phyloP scores from a whole-genome alignment of 2,113 vertebrate species.

The Gallinago undulata region DNA sequence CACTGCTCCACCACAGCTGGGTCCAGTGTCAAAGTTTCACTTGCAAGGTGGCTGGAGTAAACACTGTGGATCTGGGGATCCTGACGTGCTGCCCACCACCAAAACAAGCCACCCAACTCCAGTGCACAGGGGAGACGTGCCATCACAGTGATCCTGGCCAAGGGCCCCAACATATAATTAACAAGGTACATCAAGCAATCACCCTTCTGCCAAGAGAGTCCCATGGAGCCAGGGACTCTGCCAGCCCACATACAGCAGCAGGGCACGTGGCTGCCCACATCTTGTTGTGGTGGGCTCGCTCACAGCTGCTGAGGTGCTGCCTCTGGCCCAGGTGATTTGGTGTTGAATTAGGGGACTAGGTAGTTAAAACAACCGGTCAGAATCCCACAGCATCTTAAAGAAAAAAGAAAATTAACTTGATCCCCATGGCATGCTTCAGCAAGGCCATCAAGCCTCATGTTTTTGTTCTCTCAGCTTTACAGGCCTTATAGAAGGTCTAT shows the following conservation, averaged over 20 bases:
- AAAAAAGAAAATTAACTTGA: background rate
- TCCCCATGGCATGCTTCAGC: background rate
- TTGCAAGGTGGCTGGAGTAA: background rate
- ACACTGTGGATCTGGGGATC: fast-evolving
- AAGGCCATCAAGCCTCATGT: background rate
- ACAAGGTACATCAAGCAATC: fast-evolving
- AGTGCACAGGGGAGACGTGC: background rate
- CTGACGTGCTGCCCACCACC: background rate
- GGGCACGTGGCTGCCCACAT: background rate
- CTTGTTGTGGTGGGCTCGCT: background rate
- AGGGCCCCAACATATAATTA: too few species aligned
- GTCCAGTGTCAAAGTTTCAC: too few species aligned
- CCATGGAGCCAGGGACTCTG: fast-evolving
- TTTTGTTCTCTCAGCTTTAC: too few species aligned
- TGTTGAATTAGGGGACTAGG: background rate
- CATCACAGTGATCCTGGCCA: background rate
- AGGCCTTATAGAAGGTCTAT: too few species aligned
- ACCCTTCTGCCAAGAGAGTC: background rate
- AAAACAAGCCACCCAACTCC: background rate
- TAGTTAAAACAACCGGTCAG: background rate
- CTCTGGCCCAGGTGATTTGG: background rate
- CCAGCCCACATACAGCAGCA: background rate
- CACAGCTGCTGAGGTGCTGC: background rate
- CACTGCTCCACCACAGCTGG: too few species aligned
- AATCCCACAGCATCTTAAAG: background rate